Conservation (phyloP, 2,888 invertebrate species). For the Dynastes hyllus region DNA sequence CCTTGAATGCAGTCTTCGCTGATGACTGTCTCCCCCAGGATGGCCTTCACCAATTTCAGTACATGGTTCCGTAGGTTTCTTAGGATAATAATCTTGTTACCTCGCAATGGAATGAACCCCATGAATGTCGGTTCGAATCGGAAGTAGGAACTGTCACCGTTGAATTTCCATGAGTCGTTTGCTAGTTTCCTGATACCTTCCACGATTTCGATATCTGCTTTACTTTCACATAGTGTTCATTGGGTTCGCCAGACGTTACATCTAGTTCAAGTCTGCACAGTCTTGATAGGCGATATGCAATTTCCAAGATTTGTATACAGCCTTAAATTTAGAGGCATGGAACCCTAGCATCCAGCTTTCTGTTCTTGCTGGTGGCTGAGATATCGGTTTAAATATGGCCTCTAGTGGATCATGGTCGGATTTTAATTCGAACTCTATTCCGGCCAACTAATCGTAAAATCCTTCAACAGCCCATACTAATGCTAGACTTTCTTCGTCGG, state of each 20-base stretch:
- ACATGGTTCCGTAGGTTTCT: background rate
- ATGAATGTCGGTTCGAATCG: conserved; percentile 35
- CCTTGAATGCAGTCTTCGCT: conserved; percentile 56
- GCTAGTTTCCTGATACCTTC: conserved; percentile 45
- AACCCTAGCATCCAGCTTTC: conserved; percentile 57
- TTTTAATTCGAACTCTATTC: conserved; percentile 57
- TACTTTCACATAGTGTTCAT: conserved; percentile 48
- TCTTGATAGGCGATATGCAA: conserved; percentile 57
- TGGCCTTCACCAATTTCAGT: conserved; percentile 57
- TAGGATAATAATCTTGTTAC: conserved; percentile 49
- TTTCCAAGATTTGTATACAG: conserved; percentile 54
- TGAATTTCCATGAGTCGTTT: conserved; percentile 41
- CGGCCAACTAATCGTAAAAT: conserved; percentile 57
- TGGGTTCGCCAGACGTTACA: conserved; percentile 52
- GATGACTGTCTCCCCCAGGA: conserved; percentile 58
- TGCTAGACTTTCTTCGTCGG: conserved; percentile 66
- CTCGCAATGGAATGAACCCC: conserved; percentile 39
- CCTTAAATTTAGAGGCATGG: conserved; percentile 54
- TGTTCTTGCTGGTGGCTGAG: conserved; percentile 57
- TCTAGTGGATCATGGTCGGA: conserved; percentile 65
- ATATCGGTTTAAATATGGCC: conserved; percentile 59
- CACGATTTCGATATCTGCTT: conserved; percentile 46
- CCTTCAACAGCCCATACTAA: conserved; percentile 66
- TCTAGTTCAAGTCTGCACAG: conserved; percentile 44
- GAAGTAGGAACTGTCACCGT: conserved; percentile 38